Evolutionary conservation across 2,113 vertebrate genomes (phyloP).

Genomic region (Phrynocephalus versicolor): DNA sequence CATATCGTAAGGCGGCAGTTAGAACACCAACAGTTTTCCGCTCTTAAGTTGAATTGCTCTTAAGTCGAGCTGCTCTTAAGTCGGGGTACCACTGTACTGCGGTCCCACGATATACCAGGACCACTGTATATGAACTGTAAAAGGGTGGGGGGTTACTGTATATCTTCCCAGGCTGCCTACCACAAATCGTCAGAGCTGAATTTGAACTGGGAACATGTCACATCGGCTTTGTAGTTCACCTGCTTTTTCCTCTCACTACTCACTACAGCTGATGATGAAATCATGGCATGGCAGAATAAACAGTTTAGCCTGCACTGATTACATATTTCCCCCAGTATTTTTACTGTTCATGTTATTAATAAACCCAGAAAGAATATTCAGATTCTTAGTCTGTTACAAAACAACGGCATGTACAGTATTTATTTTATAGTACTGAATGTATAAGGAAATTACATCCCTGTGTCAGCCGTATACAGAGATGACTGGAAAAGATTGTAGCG

Average conservation of each 20-base stretch:
- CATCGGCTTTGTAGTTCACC: neutral
- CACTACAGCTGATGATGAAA: neutral
- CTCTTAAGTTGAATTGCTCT: too few relatives aligned
- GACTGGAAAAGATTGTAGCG: slow-evolving; percentile 16
- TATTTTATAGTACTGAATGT: neutral
- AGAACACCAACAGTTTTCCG: too few relatives aligned
- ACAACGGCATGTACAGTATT: neutral
- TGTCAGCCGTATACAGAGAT: slow-evolving; percentile 18
- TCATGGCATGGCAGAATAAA: neutral
- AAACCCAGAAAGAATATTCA: neutral
- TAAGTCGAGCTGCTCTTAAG: too few relatives aligned
- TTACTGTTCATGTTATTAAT: neutral
- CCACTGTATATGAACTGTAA: too few relatives aligned
- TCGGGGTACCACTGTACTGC: too few relatives aligned
- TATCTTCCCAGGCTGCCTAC: neutral
- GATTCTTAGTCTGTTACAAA: neutral
- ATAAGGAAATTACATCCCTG: slow-evolving; percentile 24
- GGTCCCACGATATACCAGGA: too few relatives aligned
- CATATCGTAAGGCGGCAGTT: too few relatives aligned
- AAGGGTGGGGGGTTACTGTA: too few relatives aligned
- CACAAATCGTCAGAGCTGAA: neutral
- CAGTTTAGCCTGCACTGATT: neutral
- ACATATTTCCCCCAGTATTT: neutral
- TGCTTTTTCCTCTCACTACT: neutral
- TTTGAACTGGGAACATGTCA: slow-evolving; percentile 10